Evolutionary conservation across 2,888 invertebrate species (phyloP), one percentile per base, ranked within the genome.

Genomic region (Drosophila kanekoi): DNA sequence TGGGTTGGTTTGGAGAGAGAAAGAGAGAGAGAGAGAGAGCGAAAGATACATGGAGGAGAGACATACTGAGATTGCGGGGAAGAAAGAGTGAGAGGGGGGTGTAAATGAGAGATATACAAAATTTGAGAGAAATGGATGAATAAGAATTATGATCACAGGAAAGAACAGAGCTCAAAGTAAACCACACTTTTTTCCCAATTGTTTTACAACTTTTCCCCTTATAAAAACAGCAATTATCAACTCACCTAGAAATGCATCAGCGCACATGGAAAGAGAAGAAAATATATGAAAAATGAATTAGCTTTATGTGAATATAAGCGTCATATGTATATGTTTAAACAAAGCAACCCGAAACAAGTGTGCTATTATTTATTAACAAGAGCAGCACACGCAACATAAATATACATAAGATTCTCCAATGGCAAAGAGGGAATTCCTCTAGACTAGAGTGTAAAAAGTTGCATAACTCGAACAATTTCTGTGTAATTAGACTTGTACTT

Each of bases 401-500:
- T n/a, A 38, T 10, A 43, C 3, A 4, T n/a, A n/a, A 5, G 35
- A 54, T 18, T 37, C 37, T 13, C 48, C 13, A 44, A n/a, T n/a
- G n/a, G n/a, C n/a, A n/a, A n/a, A n/a, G n/a, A n/a, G n/a, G n/a
- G n/a, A n/a, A n/a, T n/a, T n/a, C n/a, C n/a, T n/a, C n/a, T 20
- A 8, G 18, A 33, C 9, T 14, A 16, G 40, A 40, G 6, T 33
- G 5, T 11, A 20, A 37, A 40, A 18, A 35, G 16, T 61, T 74
- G 67, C 75, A 77, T 63, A 80, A 76, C 66, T 77, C 65, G 67
- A 73, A 73, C 64, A 72, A 73, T 83, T 87, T 62, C 60, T 52
- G 79, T 71, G 76, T 73, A 87, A 85, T 85, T 87, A 85, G 81
- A 84, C 71, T 72, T 79, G 70, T 80, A 87, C 68, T 87, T 72